Base-by-base conservation (phyloP, 2,113 vertebrate species). In the Blennius ocellaris region DNA sequence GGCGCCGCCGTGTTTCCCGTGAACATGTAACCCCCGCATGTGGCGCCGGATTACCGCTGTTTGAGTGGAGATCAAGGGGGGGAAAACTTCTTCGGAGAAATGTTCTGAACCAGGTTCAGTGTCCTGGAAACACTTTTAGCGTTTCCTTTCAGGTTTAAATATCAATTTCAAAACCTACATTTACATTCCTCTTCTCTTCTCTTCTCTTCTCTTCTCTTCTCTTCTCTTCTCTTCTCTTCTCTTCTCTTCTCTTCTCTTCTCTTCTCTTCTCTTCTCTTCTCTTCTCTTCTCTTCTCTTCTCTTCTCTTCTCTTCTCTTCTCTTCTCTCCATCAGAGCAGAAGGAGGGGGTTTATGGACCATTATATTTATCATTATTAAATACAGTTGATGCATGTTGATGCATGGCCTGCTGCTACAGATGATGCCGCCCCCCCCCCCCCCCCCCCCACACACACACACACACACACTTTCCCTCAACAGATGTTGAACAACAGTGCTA, bases 401-500 rank as follows among this genome's bases (percentile, higher is more conserved):
- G 92, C 90, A 88, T 78, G 76, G 73, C 80, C 69, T 87, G 12
- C 76, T 81, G 81, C 68, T 80, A 66, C 81, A 89, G 82, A 88
- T 87, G 83, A 79, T 72, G 64, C 48, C 58, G 62, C 67, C 65
- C 52, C 64, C 75, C 57, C 56, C 66, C 9, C 61, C 14, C 69
- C 50, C 61, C 10, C 9, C 40, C 45, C 36, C 12, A 69, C 57
- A 54, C 54, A n/a, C 51, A 58, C 8, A 69, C 9, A 3, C 52
- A 36, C 69, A 57, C 74, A 47, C 57, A 64, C 61, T 64, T 78
- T 76, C 68, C 74, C 78, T 82, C 84, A 90, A 73, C 93, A 93
- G 93, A 93, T 93, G 93, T 92, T 92, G 90, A 90, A 87, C 92
- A 88, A 83, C 87, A 89, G 49, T 16, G 69, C 89, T 93, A 93